These are phyloP conservation scores for Rotaria sp. DNA, from an alignment of 2,888 invertebrate species.

Conservation along the genomic window DNA sequence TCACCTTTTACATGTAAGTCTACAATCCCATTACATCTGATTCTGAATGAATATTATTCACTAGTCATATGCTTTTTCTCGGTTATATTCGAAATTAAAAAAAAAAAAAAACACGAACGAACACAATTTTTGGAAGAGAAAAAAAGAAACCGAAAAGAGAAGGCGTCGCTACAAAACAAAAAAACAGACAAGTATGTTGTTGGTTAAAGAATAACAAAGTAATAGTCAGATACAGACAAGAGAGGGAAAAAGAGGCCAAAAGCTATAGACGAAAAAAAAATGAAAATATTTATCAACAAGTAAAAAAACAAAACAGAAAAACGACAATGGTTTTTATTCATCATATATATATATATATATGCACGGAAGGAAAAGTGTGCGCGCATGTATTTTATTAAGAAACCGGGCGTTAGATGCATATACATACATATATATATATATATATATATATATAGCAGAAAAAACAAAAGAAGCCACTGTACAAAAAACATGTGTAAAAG, in stretches of 20 bases:
- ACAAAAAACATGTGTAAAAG: no score
- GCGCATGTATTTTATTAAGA: neutral
- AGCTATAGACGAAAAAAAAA: neutral
- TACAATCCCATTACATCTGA: neutral
- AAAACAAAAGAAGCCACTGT: no score
- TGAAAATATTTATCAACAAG: neutral
- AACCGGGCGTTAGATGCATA: neutral
- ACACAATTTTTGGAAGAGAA: neutral
- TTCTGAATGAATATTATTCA: neutral
- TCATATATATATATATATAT: slow-evolving; percentile 1
- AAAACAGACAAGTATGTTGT: neutral
- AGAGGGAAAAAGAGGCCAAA: neutral
- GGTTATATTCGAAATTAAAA: slow-evolving; percentile 3
- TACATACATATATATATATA: no score
- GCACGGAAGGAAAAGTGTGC: neutral
- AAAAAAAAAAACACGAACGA: neutral
- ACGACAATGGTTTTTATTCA: neutral
- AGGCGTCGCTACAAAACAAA: slow-evolving; percentile 4
- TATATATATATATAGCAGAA: no score
- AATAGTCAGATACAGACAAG: neutral
- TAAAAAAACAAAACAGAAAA: neutral
- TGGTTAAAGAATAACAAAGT: neutral
- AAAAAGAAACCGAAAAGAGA: neutral
- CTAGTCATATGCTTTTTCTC: neutral
- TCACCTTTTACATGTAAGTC: neutral